These are phyloP conservation scores for Bombus impatiens DNA, from an alignment of 1,140 invertebrate genomes.

Conservation along the genomic window DNA sequence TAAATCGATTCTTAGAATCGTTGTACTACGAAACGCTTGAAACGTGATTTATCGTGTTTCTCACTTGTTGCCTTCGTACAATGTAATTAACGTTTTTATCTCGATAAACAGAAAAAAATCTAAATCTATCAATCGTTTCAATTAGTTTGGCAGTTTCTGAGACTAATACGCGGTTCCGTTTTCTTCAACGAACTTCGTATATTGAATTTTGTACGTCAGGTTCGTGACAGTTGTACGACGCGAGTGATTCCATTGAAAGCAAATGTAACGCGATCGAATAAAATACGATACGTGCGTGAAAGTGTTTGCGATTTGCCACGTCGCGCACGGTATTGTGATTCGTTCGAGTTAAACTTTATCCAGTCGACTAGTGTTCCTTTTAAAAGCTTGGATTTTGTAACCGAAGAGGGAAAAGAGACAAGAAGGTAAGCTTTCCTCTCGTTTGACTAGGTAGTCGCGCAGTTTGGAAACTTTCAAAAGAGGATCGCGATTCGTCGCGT, in stretches of 20 bases:
- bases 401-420: not conserved
- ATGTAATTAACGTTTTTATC: no score
- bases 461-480: conserved; percentile 3
- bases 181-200: not conserved
- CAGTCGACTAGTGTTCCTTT: not conserved
- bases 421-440: not conserved
- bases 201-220: no score
- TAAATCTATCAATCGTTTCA: no score
- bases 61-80: no score
- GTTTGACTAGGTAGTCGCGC: not conserved
- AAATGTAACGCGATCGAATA: not conserved
- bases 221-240: not conserved
- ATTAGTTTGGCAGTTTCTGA: no score
- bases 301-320: not conserved
- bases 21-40: no score
- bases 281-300: not conserved
- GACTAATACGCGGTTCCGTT: not conserved
- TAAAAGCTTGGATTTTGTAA: not conserved
- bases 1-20: no score
- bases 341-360: not conserved
- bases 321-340: not conserved
- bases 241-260: no score
- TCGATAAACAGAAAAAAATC: not conserved
- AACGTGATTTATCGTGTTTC: no score
- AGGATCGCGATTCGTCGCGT: not conserved